Percentiles rank a stretch among this genome's conserved stretches.
phyloP scores from a whole-genome alignment of 2,888 invertebrate genomes.

The Drosophila emarginata region DNA sequence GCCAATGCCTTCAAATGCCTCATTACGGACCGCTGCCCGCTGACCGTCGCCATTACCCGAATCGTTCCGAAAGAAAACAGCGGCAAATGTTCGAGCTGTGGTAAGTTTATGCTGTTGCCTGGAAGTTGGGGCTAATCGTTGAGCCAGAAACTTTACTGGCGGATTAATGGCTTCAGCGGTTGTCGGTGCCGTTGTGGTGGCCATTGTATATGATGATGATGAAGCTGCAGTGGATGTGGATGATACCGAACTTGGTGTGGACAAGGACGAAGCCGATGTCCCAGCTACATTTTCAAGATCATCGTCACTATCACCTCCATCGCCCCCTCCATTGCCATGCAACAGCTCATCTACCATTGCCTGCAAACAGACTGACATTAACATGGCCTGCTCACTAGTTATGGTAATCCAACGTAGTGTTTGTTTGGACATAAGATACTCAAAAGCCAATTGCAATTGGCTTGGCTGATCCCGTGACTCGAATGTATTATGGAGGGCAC shows the following conservation, averaged over 20 bases:
- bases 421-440: constrained; percentile 96
- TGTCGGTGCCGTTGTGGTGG: constrained; percentile 44
- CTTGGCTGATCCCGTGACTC: constrained; percentile 70
- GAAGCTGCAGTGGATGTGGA: constrained; percentile 47
- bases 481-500: constrained; percentile 86
- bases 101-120: constrained; percentile 84
- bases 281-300: constrained; percentile 59
- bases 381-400: constrained; percentile 94
- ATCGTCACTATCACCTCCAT: constrained; percentile 56
- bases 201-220: constrained; percentile 38
- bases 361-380: constrained; percentile 97
- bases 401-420: constrained; percentile 97
- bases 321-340: constrained; percentile 43
- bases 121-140: constrained; percentile 84
- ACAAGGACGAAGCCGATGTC: constrained; percentile 65
- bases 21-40: constrained; percentile 88
- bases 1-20: constrained; percentile 97
- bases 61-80: constrained; percentile 87
- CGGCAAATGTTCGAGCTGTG: constrained; percentile 80
- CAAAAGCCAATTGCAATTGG: constrained; percentile 93
- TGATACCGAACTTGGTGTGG: constrained; percentile 66
- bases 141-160: constrained; percentile 85
- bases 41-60: constrained; percentile 82
- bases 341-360: constrained; percentile 96
- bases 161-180: constrained; percentile 58